These are phyloP conservation scores for Nannospalax galili DNA, from an alignment of 2,113 vertebrate species.

Conservation along the genomic window DNA sequence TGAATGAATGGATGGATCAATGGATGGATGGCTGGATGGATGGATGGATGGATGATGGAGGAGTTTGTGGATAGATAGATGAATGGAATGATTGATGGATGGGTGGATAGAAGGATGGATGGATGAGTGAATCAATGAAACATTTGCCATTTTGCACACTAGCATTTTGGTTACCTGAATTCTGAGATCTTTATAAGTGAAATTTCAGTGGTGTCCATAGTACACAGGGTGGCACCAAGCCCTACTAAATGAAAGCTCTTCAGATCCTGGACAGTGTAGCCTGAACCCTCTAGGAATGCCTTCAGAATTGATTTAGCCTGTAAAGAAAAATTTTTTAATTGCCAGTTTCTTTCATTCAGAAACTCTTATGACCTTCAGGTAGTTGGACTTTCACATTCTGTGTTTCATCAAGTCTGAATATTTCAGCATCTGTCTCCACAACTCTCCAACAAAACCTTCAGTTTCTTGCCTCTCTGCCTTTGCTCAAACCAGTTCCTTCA, in stretches of 20 bases:
- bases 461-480: neutral
- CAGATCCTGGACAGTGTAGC: constrained; percentile 81
- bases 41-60: neutral
- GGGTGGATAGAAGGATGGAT: neutral
- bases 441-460: neutral
- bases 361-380: neutral
- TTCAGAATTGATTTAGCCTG: constrained; percentile 86
- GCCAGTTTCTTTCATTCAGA: neutral
- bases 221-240: constrained; percentile 86
- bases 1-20: neutral
- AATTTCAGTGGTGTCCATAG: constrained; percentile 84
- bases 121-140: neutral
- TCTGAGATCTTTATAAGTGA: constrained; percentile 83
- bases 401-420: neutral
- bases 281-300: constrained; percentile 88
- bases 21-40: neutral
- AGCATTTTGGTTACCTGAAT: constrained; percentile 85
- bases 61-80: too few species aligned
- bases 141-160: neutral
- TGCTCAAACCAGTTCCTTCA: neutral
- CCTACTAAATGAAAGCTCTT: constrained; percentile 90
- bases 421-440: neutral
- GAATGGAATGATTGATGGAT: neutral
- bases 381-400: neutral
- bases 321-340: constrained; percentile 29